Conservation (phyloP, 2,888 invertebrate genomes). For the Cantharis lateralis region DNA sequence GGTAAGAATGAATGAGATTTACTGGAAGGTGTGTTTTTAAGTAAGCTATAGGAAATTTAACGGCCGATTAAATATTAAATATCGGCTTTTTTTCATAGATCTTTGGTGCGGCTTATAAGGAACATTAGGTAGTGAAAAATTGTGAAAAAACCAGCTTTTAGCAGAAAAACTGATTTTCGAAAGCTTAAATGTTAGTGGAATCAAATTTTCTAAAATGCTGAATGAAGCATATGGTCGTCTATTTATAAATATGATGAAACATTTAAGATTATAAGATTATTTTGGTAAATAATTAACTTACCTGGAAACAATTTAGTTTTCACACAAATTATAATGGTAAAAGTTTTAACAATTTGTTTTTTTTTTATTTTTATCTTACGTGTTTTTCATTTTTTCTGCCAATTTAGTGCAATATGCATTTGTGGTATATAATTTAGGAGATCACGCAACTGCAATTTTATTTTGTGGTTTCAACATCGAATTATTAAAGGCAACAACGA, state of each 20-base stretch:
- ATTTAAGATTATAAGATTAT: neutral
- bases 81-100: neutral
- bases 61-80: neutral
- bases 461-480: constrained; percentile 11
- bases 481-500: constrained; percentile 7
- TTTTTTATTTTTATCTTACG: neutral
- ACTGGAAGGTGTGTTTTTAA: neutral
- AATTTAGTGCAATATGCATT: constrained; percentile 18
- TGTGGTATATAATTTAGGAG: constrained; percentile 17
- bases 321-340: neutral
- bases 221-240: neutral
- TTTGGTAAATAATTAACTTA: neutral
- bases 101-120: neutral
- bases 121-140: neutral
- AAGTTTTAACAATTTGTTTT: neutral
- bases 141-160: too few relatives aligned
- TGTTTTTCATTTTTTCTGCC: constrained; percentile 8
- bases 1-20: neutral
- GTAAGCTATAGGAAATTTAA: neutral
- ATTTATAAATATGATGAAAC: neutral
- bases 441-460: constrained; percentile 26
- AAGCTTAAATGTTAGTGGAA: too few relatives aligned
- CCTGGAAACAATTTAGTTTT: neutral
- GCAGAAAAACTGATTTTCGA: too few relatives aligned
- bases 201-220: too few relatives aligned